Evolutionary conservation across 2,797 vertebrate genomes (phyloP).

Genomic region (Nasua narica): DNA sequence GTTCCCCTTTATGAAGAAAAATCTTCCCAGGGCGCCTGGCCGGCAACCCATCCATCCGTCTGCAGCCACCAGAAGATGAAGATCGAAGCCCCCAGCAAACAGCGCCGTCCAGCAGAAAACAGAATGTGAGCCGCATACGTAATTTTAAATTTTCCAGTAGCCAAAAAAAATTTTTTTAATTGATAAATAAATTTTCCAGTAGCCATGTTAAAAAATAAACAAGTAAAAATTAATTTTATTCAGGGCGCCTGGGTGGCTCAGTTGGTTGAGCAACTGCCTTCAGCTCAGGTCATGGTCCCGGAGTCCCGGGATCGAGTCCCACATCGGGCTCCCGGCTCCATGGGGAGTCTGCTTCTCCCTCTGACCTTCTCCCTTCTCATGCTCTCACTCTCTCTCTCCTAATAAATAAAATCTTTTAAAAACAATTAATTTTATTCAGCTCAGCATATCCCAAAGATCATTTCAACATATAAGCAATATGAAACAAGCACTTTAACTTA

Average conservation of each 20-base stretch:
- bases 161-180: no score
- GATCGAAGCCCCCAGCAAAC: background rate
- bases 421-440: background rate
- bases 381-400: no score
- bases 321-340: no score
- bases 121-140: background rate
- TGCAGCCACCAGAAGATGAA: background rate
- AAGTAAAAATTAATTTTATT: background rate
- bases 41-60: background rate
- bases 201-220: background rate
- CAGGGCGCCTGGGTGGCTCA: no score
- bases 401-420: no score
- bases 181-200: background rate
- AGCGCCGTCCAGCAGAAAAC: background rate
- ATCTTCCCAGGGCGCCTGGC: background rate
- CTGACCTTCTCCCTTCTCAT: no score
- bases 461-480: background rate
- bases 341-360: no score
- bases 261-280: no score
- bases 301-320: no score
- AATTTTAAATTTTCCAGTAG: background rate
- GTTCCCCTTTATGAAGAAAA: slow-evolving; percentile 16
- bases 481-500: background rate
- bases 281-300: no score
- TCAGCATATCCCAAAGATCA: background rate